phyloP scores from a whole-genome alignment of 2,888 invertebrate species.

The Eulithis prunata region DNA sequence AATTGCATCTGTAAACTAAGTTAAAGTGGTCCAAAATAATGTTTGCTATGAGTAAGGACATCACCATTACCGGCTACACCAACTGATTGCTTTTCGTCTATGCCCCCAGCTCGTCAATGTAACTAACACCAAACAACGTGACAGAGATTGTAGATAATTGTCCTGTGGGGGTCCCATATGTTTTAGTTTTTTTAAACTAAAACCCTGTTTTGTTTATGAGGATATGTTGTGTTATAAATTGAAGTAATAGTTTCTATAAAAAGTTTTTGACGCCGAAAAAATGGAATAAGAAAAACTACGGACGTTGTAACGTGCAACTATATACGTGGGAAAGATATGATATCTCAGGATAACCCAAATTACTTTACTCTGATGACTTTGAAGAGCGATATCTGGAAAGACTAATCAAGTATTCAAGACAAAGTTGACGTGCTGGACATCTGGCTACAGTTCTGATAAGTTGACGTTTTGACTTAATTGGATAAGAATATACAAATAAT shows the following conservation, averaged over 20 bases:
- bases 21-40: neutral
- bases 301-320: conserved; percentile 13
- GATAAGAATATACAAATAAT: too few relatives aligned
- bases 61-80: conserved; percentile 3
- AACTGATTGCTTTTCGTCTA: conserved; percentile 34
- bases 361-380: conserved; percentile 10
- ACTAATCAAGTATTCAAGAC: conserved; percentile 7
- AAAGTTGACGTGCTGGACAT: neutral
- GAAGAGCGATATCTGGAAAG: conserved; percentile 6
- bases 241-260: conserved; percentile 38
- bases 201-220: conserved; percentile 39
- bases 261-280: conserved; percentile 17
- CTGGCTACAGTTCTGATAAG: neutral
- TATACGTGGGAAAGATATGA: conserved; percentile 9
- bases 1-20: too few relatives aligned
- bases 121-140: conserved; percentile 66
- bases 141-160: conserved; percentile 64
- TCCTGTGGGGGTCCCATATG: conserved; percentile 51
- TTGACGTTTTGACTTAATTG: too few relatives aligned
- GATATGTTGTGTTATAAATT: conserved; percentile 36
- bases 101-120: conserved; percentile 52
- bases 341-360: conserved; percentile 13
- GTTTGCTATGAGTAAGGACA: too few relatives aligned
- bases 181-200: conserved; percentile 49
- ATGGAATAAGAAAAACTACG: neutral